These are phyloP conservation scores for Meghimatium bilineatum DNA, from an alignment of 2,888 invertebrate genomes.

Conservation along the genomic window DNA sequence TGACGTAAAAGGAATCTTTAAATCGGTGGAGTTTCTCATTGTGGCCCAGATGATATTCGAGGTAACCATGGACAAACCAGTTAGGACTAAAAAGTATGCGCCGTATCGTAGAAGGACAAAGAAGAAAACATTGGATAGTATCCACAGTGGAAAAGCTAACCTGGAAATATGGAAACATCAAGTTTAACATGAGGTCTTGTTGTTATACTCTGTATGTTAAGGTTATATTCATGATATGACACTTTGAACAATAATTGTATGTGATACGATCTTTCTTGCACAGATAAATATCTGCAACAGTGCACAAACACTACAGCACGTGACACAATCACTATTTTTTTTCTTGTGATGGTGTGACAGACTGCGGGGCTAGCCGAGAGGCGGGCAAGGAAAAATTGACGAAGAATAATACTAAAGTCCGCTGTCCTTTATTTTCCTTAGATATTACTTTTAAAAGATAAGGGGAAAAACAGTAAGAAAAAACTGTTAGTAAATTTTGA, in stretches of 20 bases:
- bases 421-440: too few relatives aligned
- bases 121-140: constrained; percentile 80
- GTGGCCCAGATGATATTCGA: constrained; percentile 80
- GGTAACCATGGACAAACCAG: constrained; percentile 79
- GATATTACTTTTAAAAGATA: too few relatives aligned
- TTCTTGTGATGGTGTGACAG: too few relatives aligned
- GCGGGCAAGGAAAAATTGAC: too few relatives aligned
- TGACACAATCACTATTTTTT: too few relatives aligned
- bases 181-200: too few relatives aligned
- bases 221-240: not conserved
- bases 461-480: too few relatives aligned
- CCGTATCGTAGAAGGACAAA: constrained; percentile 80
- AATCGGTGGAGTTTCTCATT: constrained; percentile 79
- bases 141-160: constrained; percentile 81
- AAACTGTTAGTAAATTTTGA: too few relatives aligned
- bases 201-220: not conserved
- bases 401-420: too few relatives aligned
- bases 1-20: constrained; percentile 80
- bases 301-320: too few relatives aligned
- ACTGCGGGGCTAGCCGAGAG: too few relatives aligned
- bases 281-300: too few relatives aligned
- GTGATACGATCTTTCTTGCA: not conserved
- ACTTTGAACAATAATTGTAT: not conserved
- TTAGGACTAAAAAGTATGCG: constrained; percentile 79
- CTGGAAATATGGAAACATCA: constrained; percentile 63